Evolutionary conservation across 2,113 vertebrate species (phyloP).

Genomic region (Raja brachyura): DNA sequence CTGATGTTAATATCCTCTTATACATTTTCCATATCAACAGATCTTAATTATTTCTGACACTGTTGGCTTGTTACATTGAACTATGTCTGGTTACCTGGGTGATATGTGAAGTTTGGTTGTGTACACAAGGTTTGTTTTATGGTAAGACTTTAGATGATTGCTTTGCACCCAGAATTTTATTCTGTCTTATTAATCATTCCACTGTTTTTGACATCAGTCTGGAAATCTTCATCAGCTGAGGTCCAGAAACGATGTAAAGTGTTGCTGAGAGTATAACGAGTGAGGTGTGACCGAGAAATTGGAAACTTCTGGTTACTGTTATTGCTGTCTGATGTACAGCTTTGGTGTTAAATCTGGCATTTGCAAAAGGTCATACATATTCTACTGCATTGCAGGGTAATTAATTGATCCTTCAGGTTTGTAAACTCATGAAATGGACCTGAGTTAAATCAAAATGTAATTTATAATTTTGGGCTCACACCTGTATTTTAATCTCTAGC

Average conservation of each 20-base stretch:
- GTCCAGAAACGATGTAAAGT: background rate
- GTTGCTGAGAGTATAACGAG: background rate
- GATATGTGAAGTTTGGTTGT: background rate
- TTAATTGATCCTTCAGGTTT: background rate
- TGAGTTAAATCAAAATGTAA: background rate
- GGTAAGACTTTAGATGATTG: background rate
- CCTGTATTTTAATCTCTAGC: too few relatives aligned
- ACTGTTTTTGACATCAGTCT: background rate
- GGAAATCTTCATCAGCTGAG: background rate
- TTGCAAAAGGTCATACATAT: background rate
- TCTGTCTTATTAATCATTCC: background rate
- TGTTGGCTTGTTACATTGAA: background rate
- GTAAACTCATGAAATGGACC: background rate
- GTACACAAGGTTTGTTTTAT: slow-evolving; percentile 15
- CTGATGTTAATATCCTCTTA: background rate
- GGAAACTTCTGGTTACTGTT: background rate
- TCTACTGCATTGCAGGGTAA: background rate
- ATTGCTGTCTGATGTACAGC: background rate
- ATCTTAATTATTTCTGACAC: background rate
- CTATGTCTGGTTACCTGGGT: slow-evolving; percentile 1
- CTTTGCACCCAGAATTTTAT: background rate
- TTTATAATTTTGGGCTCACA: too few relatives aligned
- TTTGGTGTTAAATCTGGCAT: background rate
- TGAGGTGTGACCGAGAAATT: background rate
- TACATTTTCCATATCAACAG: background rate